phyloP scores from a whole-genome alignment of 2,888 invertebrate genomes.

The Podabrus alpinus region DNA sequence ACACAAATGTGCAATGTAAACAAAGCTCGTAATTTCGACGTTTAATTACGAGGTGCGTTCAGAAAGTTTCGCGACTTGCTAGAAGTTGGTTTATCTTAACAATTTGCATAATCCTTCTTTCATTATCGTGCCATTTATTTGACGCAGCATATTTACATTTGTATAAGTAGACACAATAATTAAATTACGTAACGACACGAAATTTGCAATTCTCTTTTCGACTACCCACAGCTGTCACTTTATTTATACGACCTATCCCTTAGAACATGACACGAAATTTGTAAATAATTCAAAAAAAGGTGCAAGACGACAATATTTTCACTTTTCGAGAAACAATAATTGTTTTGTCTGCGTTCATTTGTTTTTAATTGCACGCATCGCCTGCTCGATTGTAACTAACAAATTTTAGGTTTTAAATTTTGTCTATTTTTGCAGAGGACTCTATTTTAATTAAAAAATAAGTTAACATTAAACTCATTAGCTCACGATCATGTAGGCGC shows the following conservation, averaged over 20 bases:
- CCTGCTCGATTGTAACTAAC: not conserved
- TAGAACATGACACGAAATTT: not conserved
- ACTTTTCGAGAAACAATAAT: not conserved
- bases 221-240: not conserved
- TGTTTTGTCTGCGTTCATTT: not conserved
- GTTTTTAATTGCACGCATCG: not conserved
- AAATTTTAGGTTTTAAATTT: not conserved
- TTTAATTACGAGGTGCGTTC: not conserved
- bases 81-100: not conserved
- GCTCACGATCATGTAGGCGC: not conserved
- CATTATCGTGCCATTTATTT: conserved; percentile 1
- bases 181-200: not conserved
- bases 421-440: not conserved
- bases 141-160: not conserved
- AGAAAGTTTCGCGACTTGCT: not conserved
- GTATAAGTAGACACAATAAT: not conserved
- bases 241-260: not conserved
- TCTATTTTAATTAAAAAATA: not conserved
- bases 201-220: not conserved
- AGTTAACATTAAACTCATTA: not conserved
- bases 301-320: not conserved
- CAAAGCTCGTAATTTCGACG: not conserved
- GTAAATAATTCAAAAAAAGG: not conserved
- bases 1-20: not conserved
- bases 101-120: not conserved